Percentiles rank a stretch among this genome's conserved stretches.
Evolutionary conservation across 2,888 invertebrate species (phyloP).

Genomic region (Steinernema scapterisci): DNA sequence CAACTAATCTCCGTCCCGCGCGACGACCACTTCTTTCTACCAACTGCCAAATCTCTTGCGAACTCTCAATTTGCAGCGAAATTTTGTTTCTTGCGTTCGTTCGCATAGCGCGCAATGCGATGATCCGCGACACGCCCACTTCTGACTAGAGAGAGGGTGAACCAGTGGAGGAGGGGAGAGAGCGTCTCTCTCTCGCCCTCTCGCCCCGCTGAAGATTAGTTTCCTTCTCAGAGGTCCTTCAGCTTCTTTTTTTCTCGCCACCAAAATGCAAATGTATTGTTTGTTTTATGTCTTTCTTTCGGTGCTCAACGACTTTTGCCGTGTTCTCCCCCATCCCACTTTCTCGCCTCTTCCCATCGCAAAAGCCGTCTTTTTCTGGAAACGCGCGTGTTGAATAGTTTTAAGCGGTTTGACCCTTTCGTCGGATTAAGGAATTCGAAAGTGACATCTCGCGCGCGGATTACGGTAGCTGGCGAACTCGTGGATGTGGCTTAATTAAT

Average conservation of each 20-base stretch:
- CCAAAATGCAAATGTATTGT: slow-evolving; percentile 31
- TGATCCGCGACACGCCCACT: neutral
- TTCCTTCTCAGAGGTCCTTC: slow-evolving; percentile 28
- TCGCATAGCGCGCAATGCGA: neutral
- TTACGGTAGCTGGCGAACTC: neutral
- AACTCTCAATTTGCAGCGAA: slow-evolving; percentile 14
- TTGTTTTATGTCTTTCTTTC: slow-evolving; percentile 24
- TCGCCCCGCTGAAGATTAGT: slow-evolving; percentile 27
- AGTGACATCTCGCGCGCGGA: too few relatives aligned
- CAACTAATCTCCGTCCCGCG: slow-evolving; percentile 22
- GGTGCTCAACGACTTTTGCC: neutral
- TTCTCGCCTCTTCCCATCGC: neutral
- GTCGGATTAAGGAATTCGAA: too few relatives aligned
- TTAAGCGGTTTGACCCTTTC: neutral
- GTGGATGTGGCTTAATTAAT: neutral
- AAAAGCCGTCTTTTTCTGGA: too few relatives aligned
- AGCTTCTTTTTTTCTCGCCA: slow-evolving; percentile 28
- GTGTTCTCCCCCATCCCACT: neutral
- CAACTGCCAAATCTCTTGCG: neutral
- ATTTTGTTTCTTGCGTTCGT: slow-evolving; percentile 23
- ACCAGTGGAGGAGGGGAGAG: neutral
- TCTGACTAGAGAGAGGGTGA: neutral
- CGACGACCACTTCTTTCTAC: neutral
- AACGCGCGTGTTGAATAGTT: neutral
- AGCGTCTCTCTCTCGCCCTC: slow-evolving; percentile 9